Evolutionary conservation across 2,888 invertebrate species (phyloP), one percentile per base, ranked within the genome.

Genomic region (Podotricha telesiphe): DNA sequence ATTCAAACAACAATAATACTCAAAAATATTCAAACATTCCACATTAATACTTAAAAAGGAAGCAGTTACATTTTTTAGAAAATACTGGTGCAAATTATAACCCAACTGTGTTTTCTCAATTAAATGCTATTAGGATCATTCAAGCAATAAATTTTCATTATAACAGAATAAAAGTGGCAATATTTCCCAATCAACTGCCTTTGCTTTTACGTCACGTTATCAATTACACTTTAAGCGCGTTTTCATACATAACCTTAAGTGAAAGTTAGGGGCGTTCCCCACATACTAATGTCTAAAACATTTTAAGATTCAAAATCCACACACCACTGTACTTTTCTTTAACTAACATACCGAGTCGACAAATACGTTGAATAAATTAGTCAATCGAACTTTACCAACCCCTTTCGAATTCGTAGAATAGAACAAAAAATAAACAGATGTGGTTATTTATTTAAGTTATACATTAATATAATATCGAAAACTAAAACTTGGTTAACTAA

Each of bases 241-340:
- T 91, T 90, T 88, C 86, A 89, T 84, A 91, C 90, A 89, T 90
- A 91, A 92, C 89, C 85, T 86, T 82, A 84, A 91, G 92, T 92
- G 92, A 93, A 93, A 93, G 92, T 93, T 84, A 78, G 85, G 80
- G 76, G 77, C 87, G 81, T 81, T 85, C 81, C 77, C 77, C 83
- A 82, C 91, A 92, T 92, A 91, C 91, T 91, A 91, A 92, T 92
- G 89, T 80, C 85, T 80, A 84, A 88, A 91, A 87, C 86, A 83
- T 83, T 89, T 91, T 84, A 89, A 89, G 86, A 92, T 91, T 92
- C 91, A 82, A 82, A 83, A 83, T 84, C 86, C 86, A 89, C 86
- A 84, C 83, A 80, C 76, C 80, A 79, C 80, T 80, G 86, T 83
- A 89, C 90, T 87, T 92, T 92, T 92, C 92, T 90, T 89, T 82